Evolutionary conservation across 2,888 invertebrate species (phyloP).

Genomic region (Cheilosia urbana): DNA sequence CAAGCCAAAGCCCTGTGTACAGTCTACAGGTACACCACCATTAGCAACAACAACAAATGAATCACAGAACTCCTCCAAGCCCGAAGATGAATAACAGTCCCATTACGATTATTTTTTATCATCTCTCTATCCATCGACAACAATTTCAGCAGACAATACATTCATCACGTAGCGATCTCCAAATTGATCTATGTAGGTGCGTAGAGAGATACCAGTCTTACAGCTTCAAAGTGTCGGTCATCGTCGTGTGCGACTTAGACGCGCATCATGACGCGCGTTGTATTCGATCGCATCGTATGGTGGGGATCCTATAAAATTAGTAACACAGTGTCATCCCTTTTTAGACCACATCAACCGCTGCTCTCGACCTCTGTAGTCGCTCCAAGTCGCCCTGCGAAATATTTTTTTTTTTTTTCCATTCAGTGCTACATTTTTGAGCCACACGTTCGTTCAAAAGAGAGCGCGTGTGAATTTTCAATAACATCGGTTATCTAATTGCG

Average conservation of each 20-base stretch:
- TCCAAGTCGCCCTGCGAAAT: slow-evolving; percentile 16
- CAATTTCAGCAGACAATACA: slow-evolving; percentile 1
- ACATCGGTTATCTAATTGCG: slow-evolving; percentile 68
- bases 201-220: slow-evolving; percentile 10
- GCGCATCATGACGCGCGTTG: slow-evolving; percentile 19
- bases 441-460: slow-evolving; percentile 33
- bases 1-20: too few species aligned
- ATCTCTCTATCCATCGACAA: slow-evolving; percentile 16
- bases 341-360: slow-evolving; percentile 34
- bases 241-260: slow-evolving; percentile 14
- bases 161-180: slow-evolving; percentile 22
- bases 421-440: not conserved
- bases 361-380: slow-evolving; percentile 9
- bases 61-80: slow-evolving; percentile 15
- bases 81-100: slow-evolving; percentile 15
- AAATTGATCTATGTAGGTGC: slow-evolving; percentile 29
- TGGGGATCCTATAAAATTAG: slow-evolving; percentile 62
- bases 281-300: not conserved
- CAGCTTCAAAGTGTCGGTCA: slow-evolving; percentile 22
- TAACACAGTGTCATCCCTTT: slow-evolving; percentile 48
- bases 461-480: slow-evolving; percentile 74
- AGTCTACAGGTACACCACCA: not conserved
- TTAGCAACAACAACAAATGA: slow-evolving; percentile 19
- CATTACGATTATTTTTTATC: slow-evolving; percentile 30
- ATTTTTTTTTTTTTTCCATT: not conserved